These are phyloP conservation scores for Apogon hyalosoma DNA, from an alignment of 2,797 vertebrate genomes.

Conservation along the genomic window DNA sequence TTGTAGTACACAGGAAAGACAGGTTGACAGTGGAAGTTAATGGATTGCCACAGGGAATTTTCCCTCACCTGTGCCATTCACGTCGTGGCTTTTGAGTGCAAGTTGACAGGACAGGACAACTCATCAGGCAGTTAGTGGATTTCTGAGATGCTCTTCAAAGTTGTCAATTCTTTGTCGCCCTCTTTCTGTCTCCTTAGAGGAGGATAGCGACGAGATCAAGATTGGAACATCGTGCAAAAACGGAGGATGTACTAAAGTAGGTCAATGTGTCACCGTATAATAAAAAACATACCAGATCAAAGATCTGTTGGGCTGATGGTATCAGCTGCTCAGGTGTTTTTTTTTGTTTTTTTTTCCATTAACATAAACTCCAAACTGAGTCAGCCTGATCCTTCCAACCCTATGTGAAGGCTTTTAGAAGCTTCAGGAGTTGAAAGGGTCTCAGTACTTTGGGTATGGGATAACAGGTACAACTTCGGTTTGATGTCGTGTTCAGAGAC, in stretches of 20 bases:
- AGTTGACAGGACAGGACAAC: slow-evolving; percentile 34
- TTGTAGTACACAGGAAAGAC: slow-evolving; percentile 54
- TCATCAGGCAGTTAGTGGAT: slow-evolving; percentile 18
- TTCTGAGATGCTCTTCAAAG: slow-evolving; percentile 38
- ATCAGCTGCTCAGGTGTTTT: neutral
- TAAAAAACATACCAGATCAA: neutral
- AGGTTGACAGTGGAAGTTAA: slow-evolving; percentile 61
- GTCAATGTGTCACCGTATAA: slow-evolving; percentile 28
- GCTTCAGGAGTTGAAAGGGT: neutral
- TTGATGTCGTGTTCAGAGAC: slow-evolving; percentile 16
- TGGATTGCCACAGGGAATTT: slow-evolving; percentile 58
- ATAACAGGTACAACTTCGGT: neutral
- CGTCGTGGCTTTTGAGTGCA: slow-evolving; percentile 50
- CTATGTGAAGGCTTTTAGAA: neutral
- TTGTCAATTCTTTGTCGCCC: slow-evolving; percentile 8
- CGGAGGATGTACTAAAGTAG: slow-evolving; percentile 93
- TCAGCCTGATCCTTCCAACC: too few species aligned
- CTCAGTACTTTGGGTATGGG: neutral
- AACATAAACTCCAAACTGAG: too few species aligned
- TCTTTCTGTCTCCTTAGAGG: slow-evolving; percentile 82
- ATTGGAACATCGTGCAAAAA: slow-evolving; percentile 96
- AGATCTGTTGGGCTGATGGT: neutral
- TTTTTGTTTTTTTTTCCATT: too few species aligned
- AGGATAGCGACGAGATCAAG: slow-evolving; percentile 93
- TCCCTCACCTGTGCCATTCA: slow-evolving; percentile 48